Base-by-base conservation (phyloP, 2,888 invertebrate genomes). In the Phytoseiulus persimilis region DNA sequence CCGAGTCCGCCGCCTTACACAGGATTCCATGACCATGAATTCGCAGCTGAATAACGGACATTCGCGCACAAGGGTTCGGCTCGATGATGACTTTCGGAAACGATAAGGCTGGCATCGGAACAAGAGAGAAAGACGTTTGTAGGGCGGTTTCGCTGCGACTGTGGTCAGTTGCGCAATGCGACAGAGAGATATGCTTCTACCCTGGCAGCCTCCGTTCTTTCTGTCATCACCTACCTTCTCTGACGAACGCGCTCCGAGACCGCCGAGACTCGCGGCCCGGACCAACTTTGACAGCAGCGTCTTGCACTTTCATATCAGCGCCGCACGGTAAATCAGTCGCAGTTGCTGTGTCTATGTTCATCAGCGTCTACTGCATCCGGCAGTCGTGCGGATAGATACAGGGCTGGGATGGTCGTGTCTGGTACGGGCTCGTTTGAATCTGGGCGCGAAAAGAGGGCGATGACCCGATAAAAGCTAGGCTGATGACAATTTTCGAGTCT, bases 81-180 rank as follows among this genome's bases (percentile, higher is more conserved):
- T 65, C 65, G 65, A 65, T 65, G 65, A 65, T 65, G 14, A 28
- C 65, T 65, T 3, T 65, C 65, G 65, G 65, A 65, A 28, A 65
- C 65, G 65, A 65, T 65, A 65, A 65, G 65, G 28, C 65, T 65
- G 65, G 28, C 65, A 65, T 65, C 65, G 65, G 18, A 65, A 65
- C 28, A 18, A 28, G 65, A 65, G 65, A 65, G 65, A 65, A 65
- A 65, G 65, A 65, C 65, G 65, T 65, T 65, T 65, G 65, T 65
- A 65, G 65, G 65, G 65, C 65, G 65, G 65, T 65, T 65, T 65
- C 65, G 65, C 65, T 65, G 65, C 65, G 65, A 65, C 65, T 65
- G 65, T 23, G 65, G 65, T 65, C 65, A 65, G 65, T 65, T 65
- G 65, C 65, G 65, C 65, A 65, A 65, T 28, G 18, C 23, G 65